Evolutionary conservation across 1,140 invertebrate species (phyloP), one percentile per base, ranked within the genome.

Genomic region (Drosophila oshimai): DNA sequence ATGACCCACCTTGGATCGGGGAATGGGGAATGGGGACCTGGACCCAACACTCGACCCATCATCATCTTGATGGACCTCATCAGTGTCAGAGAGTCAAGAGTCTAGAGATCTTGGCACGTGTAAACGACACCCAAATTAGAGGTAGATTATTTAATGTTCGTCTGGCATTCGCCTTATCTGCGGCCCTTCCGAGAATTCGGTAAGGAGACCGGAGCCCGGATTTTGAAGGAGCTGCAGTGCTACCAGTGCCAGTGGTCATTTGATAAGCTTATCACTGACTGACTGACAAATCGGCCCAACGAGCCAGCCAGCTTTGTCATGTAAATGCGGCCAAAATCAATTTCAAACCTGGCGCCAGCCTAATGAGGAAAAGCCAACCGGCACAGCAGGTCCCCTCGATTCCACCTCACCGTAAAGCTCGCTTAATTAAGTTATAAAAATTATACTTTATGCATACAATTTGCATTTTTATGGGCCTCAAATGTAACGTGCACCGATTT

Each of bases 381-480:
- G 47, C 61, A 55, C 74, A 79, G 80, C 79, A 55, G 64, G 53
- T 31, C 13, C 37, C 20, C n/a, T n/a, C 47, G 34, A 20, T 7
- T 39, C 9, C 22, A 22, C 28, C 39, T 26, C 31, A 4, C 22
- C 10, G 9, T 24, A 49, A 55, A 58, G 65, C 50, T 60, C 64
- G 41, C 24, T 86, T 87, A 86, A 86, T 86, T 86, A 73, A 86
- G 81, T 86, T 86, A 86, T 87, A 86, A 86, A 86, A 86, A 86
- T 87, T 87, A 87, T 86, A 86, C 58, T 86, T 86, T 87, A 87
- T 86, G 81, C 81, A 86, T 86, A 87, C 57, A 69, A 86, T 86
- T 86, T 86, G 80, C 80, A 86, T 86, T 86, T 86, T 86, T 87
- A 86, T 86, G 58, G 65, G 45, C 67, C 55, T 53, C 80, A 86